Conservation (phyloP, 2,113 vertebrate species). For the Archilochus colubris region DNA sequence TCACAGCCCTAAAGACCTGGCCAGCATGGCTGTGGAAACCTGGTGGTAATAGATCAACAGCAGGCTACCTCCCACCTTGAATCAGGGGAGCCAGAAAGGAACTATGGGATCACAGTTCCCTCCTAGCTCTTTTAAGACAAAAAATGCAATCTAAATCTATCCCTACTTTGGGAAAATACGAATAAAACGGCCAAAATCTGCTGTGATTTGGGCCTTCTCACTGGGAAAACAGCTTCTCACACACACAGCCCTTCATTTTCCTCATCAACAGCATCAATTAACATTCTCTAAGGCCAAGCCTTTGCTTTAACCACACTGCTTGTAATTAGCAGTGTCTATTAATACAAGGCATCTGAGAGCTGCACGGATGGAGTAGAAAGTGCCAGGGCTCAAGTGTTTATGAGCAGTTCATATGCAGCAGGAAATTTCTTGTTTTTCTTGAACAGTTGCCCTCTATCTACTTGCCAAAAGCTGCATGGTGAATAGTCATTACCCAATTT, state of each 20-base stretch:
- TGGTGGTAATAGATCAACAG: not conserved
- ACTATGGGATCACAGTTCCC: not conserved
- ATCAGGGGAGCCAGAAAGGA: conserved; percentile 25
- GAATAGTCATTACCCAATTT: conserved; percentile 66
- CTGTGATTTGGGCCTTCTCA: not conserved
- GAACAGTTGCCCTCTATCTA: conserved; percentile 39
- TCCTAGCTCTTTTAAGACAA: conserved; percentile 2
- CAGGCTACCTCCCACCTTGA: conserved; percentile 19
- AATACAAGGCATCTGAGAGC: conserved; percentile 61
- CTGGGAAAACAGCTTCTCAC: not conserved
- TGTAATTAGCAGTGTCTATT: conserved; percentile 60
- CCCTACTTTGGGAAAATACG: conserved; percentile 15
- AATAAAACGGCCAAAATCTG: not conserved
- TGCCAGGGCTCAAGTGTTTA: conserved; percentile 66
- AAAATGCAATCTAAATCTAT: conserved; percentile 19
- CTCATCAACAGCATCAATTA: not conserved
- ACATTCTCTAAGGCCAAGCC: conserved; percentile 15
- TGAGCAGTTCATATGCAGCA: conserved; percentile 60
- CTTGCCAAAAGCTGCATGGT: conserved; percentile 51
- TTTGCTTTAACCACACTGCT: conserved; percentile 46
- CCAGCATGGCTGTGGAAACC: not conserved
- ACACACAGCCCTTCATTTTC: not conserved
- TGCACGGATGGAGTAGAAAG: conserved; percentile 41
- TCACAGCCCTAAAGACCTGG: not conserved
- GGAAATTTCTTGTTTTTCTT: conserved; percentile 71